These are phyloP conservation scores for Gymnarchus niloticus DNA, from an alignment of 2,113 vertebrate species.

Conservation along the genomic window DNA sequence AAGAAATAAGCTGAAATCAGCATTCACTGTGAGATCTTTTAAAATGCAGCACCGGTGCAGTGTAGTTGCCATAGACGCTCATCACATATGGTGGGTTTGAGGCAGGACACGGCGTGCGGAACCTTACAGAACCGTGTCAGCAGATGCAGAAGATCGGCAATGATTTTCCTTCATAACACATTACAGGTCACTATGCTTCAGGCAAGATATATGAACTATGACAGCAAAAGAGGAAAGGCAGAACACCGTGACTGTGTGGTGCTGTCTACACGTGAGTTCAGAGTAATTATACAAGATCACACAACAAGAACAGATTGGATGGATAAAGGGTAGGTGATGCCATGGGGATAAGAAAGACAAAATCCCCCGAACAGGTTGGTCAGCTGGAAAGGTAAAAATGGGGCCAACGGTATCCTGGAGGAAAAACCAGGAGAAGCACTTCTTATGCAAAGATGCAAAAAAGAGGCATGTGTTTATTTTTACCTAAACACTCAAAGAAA, in stretches of 20 bases:
- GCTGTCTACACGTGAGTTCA: not conserved
- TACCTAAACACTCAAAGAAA: not conserved
- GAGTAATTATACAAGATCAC: not conserved
- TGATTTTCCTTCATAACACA: too few relatives aligned
- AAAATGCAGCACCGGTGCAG: not conserved
- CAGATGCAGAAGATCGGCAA: too few relatives aligned
- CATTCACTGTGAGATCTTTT: not conserved
- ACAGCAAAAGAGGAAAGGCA: too few relatives aligned
- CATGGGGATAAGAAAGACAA: not conserved
- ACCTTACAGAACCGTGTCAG: too few relatives aligned
- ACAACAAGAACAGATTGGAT: not conserved
- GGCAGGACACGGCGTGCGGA: too few relatives aligned
- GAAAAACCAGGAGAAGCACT: not conserved
- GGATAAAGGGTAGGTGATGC: not conserved
- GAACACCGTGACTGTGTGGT: too few relatives aligned
- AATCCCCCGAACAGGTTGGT: not conserved
- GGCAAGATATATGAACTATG: too few relatives aligned
- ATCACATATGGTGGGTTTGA: too few relatives aligned
- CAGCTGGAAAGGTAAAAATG: not conserved
- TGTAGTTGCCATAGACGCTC: not conserved
- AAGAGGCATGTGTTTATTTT: not conserved
- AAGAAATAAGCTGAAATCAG: not conserved
- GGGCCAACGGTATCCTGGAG: not conserved
- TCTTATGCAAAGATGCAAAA: not conserved
- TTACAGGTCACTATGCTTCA: too few relatives aligned